Evolutionary conservation across 2,113 vertebrate genomes (phyloP), one percentile per base, ranked within the genome.

Genomic region (Hassar affinis): DNA sequence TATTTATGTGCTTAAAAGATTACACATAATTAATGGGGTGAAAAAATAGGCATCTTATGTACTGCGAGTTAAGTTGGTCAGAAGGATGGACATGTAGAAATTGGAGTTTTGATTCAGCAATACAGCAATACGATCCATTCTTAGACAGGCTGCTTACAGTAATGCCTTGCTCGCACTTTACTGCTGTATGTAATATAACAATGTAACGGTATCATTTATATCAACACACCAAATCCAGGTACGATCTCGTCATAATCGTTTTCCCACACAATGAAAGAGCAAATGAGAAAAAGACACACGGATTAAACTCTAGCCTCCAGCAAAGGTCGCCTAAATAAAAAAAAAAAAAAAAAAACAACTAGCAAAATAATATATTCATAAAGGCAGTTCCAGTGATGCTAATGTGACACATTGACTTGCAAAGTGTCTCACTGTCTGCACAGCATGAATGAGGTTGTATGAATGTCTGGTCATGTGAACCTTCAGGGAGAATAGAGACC

Each of bases 341-440:
- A 42, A 22, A 22, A n/a, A n/a, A n/a, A n/a, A n/a, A n/a, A n/a
- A n/a, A n/a, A n/a, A n/a, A n/a, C n/a, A n/a, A n/a, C n/a, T 42
- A 42, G 66, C 33, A 69, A 69, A 69, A 69, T 7, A 42, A n/a
- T 72, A 47, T 47, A 47, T n/a, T 71, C 66, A 71, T 47, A 47
- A 72, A 42, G 11, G 22, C 42, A n/a, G 7, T 15, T 72, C 35
- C 66, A 69, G 38, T 47, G 38, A 47, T 72, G n/a, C 10, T 22
- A 72, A 6, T 72, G 68, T 72, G 42, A 72, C 42, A 72, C 68
- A 72, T 47, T 72, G 68, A 47, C 25, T 15, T 72, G 42, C 42
- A 72, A 72, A 72, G 68, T 72, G 22, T 47, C 68, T 72, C 22
- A 72, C 38, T 47, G 22, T 22, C 42, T 72, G 33, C 35, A 69